phyloP scores from a whole-genome alignment of 2,888 invertebrate species.

The Venusia cambrica region DNA sequence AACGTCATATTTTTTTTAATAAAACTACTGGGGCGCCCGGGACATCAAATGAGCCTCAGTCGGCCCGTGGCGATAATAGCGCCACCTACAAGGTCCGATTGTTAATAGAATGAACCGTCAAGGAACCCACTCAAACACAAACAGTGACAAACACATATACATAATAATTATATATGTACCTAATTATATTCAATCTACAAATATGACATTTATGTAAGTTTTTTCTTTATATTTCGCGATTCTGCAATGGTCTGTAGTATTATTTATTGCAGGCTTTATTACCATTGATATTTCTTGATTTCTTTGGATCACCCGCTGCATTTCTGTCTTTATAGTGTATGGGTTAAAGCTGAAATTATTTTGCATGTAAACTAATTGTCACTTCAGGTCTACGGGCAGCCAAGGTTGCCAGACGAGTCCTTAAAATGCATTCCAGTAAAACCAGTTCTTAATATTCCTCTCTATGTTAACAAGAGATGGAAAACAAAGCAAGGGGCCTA shows the following conservation, averaged over 20 bases:
- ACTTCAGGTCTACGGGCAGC: conserved; percentile 21
- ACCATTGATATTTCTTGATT: conserved; percentile 24
- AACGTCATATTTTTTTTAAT: too few species aligned
- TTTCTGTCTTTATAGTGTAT: conserved; percentile 10
- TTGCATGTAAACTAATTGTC: conserved; percentile 17
- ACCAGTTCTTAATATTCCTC: conserved; percentile 27
- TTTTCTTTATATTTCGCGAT: conserved; percentile 9
- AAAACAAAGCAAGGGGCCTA: conserved; percentile 38
- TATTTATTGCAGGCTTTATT: conserved; percentile 28
- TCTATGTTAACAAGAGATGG: conserved; percentile 34
- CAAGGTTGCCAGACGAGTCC: conserved; percentile 30
- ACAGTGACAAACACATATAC: background rate
- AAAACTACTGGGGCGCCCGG: too few species aligned
- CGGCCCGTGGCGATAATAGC: too few species aligned
- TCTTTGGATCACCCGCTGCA: conserved; percentile 7
- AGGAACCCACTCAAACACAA: too few species aligned
- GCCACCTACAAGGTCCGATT: too few species aligned
- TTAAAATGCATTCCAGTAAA: conserved; percentile 26
- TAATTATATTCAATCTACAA: conserved; percentile 4
- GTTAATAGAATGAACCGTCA: too few species aligned
- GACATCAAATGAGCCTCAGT: too few species aligned
- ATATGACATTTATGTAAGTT: conserved; percentile 1
- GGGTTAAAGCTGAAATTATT: conserved; percentile 9
- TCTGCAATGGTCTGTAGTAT: conserved; percentile 25
- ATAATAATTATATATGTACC: too few species aligned